phyloP scores from a whole-genome alignment of 92 coral and sea anemone genomes.

The Siderastrea siderea region DNA sequence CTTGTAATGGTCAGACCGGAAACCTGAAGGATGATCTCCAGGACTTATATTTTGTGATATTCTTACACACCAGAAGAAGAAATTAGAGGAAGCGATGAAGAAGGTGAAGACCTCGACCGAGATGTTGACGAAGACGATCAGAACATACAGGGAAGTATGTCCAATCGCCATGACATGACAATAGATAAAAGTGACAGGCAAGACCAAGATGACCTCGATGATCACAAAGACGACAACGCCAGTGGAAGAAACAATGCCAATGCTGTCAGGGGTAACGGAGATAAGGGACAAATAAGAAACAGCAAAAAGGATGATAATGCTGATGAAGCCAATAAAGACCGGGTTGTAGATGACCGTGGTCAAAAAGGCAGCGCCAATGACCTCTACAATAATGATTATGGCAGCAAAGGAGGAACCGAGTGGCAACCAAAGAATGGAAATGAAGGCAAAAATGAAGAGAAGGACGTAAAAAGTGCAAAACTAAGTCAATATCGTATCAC shows the following conservation, averaged over 20 bases:
- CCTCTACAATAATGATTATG: not conserved
- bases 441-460: not conserved
- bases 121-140: not conserved
- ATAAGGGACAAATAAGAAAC: not conserved
- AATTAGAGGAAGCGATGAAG: not conserved
- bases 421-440: not conserved
- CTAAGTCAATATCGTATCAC: not conserved
- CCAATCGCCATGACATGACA: not conserved
- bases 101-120: not conserved
- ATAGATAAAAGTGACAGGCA: not conserved
- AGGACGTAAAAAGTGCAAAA: not conserved
- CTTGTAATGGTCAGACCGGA: too few species aligned
- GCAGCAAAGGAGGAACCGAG: not conserved
- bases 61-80: not conserved
- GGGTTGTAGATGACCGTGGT: not conserved
- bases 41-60: not conserved
- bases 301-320: not conserved
- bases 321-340: not conserved
- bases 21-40: too few species aligned
- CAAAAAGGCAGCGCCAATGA: too few species aligned
- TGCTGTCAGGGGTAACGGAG: not conserved
- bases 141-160: not conserved
- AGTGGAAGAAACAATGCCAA: not conserved
- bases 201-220: not conserved
- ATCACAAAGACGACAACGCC: not conserved